A percentile compares a stretch with the other conserved stretches of the same genome.
phyloP scores from a whole-genome alignment of 2,888 invertebrate genomes.

The Holacanthella duospinosa region DNA sequence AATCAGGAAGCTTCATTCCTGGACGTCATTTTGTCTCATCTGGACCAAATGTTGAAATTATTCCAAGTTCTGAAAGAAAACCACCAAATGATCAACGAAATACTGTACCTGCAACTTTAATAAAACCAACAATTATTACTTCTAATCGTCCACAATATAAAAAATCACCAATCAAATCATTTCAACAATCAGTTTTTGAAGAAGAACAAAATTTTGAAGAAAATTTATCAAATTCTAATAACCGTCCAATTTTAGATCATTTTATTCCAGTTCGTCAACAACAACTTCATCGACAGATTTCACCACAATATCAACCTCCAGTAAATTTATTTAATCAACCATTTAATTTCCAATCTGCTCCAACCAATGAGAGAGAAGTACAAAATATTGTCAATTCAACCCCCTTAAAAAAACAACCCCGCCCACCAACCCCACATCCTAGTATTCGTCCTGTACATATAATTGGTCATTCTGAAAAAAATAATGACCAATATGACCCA shows the following conservation, averaged over 20 bases:
- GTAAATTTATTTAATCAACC: slow-evolving; percentile 7
- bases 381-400: not conserved
- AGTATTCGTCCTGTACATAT: slow-evolving; percentile 17
- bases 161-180: not conserved
- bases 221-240: not conserved
- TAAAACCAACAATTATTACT: not conserved
- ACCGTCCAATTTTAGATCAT: not conserved
- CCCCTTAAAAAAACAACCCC: slow-evolving; percentile 7
- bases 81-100: slow-evolving; percentile 37
- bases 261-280: not conserved
- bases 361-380: slow-evolving; percentile 5
- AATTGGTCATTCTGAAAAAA: slow-evolving; percentile 19
- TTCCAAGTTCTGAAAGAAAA: slow-evolving; percentile 30
- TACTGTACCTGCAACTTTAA: slow-evolving; percentile 25
- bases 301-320: not conserved
- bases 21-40: not conserved
- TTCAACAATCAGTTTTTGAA: not conserved
- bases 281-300: not conserved
- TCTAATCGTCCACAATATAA: not conserved
- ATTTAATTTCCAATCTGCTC: slow-evolving; percentile 7
- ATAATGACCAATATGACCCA: slow-evolving; percentile 16
- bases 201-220: not conserved
- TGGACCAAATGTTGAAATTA: slow-evolving; percentile 5
- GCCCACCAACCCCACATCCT: not conserved
- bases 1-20: not conserved